phyloP scores from a whole-genome alignment of 2,888 invertebrate species.

The Ditylenchus weischeri region DNA sequence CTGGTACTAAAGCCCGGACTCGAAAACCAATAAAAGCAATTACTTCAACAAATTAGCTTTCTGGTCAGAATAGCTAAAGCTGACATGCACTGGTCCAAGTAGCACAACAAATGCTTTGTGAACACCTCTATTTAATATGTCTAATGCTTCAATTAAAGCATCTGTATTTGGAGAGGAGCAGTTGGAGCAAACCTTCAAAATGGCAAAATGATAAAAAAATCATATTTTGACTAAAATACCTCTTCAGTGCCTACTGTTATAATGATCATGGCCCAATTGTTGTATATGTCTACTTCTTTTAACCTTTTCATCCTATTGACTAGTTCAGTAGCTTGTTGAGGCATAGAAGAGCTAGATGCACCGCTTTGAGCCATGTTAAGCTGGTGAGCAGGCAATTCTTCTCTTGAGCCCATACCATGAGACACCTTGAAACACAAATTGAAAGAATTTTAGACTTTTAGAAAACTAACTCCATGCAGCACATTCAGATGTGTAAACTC shows the following conservation, averaged over 20 bases:
- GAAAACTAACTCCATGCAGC: constrained; percentile 32
- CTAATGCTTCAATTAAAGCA: constrained; percentile 44
- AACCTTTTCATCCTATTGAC: constrained; percentile 40
- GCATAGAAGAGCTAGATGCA: constrained; percentile 44
- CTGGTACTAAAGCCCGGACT: too few relatives aligned
- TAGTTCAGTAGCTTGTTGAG: constrained; percentile 49
- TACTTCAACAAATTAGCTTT: constrained; percentile 49
- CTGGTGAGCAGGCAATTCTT: constrained; percentile 52
- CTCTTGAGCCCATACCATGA: constrained; percentile 52
- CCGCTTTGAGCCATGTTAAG: constrained; percentile 50
- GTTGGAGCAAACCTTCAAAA: constrained; percentile 40
- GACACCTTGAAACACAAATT: too few relatives aligned
- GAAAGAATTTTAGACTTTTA: too few relatives aligned
- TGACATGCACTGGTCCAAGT: constrained; percentile 54
- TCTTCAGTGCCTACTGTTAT: constrained; percentile 57
- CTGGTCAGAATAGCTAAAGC: constrained; percentile 39
- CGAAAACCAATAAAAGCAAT: background rate
- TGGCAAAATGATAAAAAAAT: background rate
- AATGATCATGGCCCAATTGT: constrained; percentile 57
- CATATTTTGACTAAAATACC: constrained; percentile 25
- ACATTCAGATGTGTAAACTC: constrained; percentile 45
- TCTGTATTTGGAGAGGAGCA: constrained; percentile 45
- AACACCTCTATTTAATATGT: constrained; percentile 45
- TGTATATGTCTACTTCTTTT: constrained; percentile 42
- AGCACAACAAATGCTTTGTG: constrained; percentile 53